Evolutionary conservation across 2,113 vertebrate genomes (phyloP).

Genomic region (Corvus cornix): DNA sequence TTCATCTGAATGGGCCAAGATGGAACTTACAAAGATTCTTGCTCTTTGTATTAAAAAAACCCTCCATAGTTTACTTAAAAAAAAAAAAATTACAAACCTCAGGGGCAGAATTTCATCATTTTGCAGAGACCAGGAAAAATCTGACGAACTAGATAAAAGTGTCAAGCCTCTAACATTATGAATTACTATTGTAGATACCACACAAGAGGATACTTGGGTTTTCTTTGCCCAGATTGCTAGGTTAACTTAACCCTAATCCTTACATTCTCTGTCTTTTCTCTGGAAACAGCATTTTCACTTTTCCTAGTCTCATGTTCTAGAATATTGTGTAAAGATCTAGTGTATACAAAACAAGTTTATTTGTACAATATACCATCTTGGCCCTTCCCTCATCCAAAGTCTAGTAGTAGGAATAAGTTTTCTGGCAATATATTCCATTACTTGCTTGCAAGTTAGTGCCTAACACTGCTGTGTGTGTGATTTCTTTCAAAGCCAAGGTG

Average conservation of each 20-base stretch:
- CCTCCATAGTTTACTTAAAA: neutral
- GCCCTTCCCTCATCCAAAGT: neutral
- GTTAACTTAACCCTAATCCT: neutral
- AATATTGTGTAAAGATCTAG: neutral
- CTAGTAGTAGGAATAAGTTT: neutral
- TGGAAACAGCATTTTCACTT: neutral
- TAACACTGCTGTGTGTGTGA: rapidly evolving
- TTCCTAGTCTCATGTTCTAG: neutral
- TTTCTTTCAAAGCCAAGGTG: neutral
- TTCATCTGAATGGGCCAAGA: neutral
- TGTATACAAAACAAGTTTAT: neutral
- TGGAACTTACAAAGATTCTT: neutral
- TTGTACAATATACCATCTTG: neutral
- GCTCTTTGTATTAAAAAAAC: neutral
- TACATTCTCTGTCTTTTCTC: neutral
- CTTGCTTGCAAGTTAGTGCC: neutral
- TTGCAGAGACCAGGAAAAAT: neutral
- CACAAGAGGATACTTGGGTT: rapidly evolving
- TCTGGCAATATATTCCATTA: neutral
- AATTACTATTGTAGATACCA: neutral
- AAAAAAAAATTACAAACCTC: neutral
- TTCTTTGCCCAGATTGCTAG: neutral
- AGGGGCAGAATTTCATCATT: neutral
- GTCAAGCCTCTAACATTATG: neutral
- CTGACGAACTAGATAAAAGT: neutral